These are phyloP conservation scores for Doryteuthis pealeii DNA, from an alignment of 1,140 invertebrate genomes.

Conservation along the genomic window DNA sequence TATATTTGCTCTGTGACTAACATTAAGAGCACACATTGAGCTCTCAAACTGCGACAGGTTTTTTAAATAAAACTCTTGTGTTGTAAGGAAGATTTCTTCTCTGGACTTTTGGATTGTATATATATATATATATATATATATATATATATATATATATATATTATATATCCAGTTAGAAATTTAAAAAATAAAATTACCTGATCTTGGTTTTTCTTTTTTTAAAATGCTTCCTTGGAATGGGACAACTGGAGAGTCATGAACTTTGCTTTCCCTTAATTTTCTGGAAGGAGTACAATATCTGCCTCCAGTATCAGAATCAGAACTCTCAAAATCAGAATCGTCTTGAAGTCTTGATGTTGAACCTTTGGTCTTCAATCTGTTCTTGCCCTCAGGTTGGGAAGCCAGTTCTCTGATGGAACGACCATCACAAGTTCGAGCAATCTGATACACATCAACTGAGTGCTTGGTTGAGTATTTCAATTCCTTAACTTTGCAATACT, in stretches of 20 bases:
- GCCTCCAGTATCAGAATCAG: background rate
- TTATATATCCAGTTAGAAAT: too few relatives aligned
- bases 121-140: background rate
- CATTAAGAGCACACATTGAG: too few relatives aligned
- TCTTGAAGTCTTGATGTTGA: background rate
- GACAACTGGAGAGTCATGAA: constrained; percentile 35
- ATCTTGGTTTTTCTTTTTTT: background rate
- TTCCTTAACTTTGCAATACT: background rate
- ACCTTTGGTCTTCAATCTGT: background rate
- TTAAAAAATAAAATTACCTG: background rate
- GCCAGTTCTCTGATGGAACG: background rate
- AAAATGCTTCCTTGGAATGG: constrained; percentile 8
- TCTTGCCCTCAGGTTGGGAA: background rate
- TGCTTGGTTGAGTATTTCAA: background rate
- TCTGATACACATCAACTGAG: background rate
- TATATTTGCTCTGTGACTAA: too few relatives aligned
- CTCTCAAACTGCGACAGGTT: too few relatives aligned
- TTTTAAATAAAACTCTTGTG: too few relatives aligned
- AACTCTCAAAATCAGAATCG: background rate
- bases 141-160: too few relatives aligned
- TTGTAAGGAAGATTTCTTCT: too few relatives aligned
- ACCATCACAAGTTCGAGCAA: constrained; percentile 1
- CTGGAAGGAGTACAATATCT: background rate
- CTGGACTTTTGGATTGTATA: too few relatives aligned
- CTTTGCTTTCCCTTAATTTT: constrained; percentile 62